Evolutionary conservation across 1,140 invertebrate genomes (phyloP).

Genomic region (Papilio polytes): DNA sequence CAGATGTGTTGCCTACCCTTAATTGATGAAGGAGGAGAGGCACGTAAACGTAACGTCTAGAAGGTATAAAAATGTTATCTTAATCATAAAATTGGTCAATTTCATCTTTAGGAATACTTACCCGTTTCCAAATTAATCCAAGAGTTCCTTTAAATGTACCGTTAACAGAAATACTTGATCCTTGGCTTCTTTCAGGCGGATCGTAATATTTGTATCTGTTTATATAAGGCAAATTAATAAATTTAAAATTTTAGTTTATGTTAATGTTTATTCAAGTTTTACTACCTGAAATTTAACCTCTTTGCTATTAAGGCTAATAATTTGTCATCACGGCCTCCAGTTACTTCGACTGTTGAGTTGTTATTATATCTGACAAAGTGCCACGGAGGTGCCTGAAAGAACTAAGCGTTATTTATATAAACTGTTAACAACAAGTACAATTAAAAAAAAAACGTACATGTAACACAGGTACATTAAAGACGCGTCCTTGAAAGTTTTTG

Average conservation of each 20-base stretch:
- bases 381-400: slow-evolving; percentile 88
- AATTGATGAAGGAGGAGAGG: too few relatives aligned
- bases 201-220: slow-evolving; percentile 87
- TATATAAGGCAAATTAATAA: slow-evolving; percentile 36
- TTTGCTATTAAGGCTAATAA: slow-evolving; percentile 85
- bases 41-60: too few relatives aligned
- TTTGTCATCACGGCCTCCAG: slow-evolving; percentile 88
- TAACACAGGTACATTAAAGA: slow-evolving; percentile 87
- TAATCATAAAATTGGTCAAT: too few relatives aligned
- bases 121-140: slow-evolving; percentile 87
- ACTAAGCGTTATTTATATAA: neutral
- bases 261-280: neutral
- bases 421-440: neutral
- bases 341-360: slow-evolving; percentile 85
- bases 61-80: too few relatives aligned
- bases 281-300: slow-evolving; percentile 87
- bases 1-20: too few relatives aligned
- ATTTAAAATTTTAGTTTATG: slow-evolving; percentile 3
- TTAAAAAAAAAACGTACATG: slow-evolving; percentile 81
- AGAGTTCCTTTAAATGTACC: slow-evolving; percentile 88
- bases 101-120: slow-evolving; percentile 61
- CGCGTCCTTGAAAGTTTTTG: slow-evolving; percentile 85
- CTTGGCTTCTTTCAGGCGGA: slow-evolving; percentile 88
- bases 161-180: slow-evolving; percentile 85
- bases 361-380: slow-evolving; percentile 87